A percentile compares a stretch with the other conserved stretches of the same genome.
Evolutionary conservation across 1,140 invertebrate genomes (phyloP).

Genomic region (Heterodera schachtii): DNA sequence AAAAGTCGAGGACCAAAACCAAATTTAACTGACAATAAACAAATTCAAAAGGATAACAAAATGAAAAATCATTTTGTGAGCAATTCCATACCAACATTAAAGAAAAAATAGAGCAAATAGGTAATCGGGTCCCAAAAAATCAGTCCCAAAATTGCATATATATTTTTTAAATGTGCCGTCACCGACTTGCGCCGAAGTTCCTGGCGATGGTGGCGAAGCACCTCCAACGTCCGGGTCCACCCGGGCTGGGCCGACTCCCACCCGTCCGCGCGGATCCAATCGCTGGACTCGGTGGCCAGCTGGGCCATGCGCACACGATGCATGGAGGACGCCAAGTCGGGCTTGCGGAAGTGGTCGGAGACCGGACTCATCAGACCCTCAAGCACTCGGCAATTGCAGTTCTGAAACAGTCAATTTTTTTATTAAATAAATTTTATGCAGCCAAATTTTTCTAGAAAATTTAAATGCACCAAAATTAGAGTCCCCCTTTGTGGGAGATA

Average conservation of each 20-base stretch:
- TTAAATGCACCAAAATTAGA: too few relatives aligned
- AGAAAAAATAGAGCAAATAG: too few relatives aligned
- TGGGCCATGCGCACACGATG: slow-evolving; percentile 50
- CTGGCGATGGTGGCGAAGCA: slow-evolving; percentile 45
- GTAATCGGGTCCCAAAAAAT: too few relatives aligned
- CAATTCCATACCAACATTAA: too few relatives aligned
- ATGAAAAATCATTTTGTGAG: too few relatives aligned
- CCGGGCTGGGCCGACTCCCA: slow-evolving; percentile 49
- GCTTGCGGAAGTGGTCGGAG: slow-evolving; percentile 47
- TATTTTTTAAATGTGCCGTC: slow-evolving; percentile 8
- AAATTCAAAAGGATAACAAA: too few relatives aligned
- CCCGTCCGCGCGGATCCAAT: slow-evolving; percentile 53
- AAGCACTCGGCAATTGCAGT: slow-evolving; percentile 41
- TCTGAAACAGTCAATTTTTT: slow-evolving; percentile 3
- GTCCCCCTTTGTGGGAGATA: too few relatives aligned
- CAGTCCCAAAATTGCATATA: too few relatives aligned
- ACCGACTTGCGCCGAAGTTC: slow-evolving; percentile 32
- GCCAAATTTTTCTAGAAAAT: too few relatives aligned
- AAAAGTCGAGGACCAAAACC: too few relatives aligned
- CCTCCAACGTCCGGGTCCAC: slow-evolving; percentile 51
- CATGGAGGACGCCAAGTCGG: slow-evolving; percentile 31
- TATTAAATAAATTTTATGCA: too few relatives aligned
- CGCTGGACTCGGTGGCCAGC: slow-evolving; percentile 43
- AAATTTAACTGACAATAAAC: too few relatives aligned
- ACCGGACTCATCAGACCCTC: slow-evolving; percentile 57